Percentiles rank a stretch among this genome's conserved stretches.
Conservation (phyloP, 2,113 vertebrate species). For the Falco punctatus region DNA sequence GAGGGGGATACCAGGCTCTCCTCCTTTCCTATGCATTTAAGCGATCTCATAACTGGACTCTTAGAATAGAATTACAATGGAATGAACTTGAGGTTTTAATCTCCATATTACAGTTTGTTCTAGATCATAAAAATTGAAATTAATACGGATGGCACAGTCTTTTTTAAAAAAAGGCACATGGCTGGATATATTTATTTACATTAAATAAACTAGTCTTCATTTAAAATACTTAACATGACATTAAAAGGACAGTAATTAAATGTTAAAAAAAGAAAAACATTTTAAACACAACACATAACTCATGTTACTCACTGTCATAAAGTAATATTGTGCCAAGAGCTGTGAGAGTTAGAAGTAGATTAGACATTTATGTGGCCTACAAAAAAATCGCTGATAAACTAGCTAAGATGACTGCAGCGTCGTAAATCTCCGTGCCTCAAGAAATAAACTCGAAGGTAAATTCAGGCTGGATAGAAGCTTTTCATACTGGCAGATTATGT, state of each 20-base stretch:
- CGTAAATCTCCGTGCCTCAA: background rate
- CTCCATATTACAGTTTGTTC: background rate
- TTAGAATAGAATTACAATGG: background rate
- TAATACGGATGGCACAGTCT: background rate
- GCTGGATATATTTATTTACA: background rate
- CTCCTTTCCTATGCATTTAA: background rate
- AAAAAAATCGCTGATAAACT: background rate
- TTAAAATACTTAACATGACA: background rate
- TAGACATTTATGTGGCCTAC: background rate
- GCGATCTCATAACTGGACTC: background rate
- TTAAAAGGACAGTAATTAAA: background rate
- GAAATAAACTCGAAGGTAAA: background rate
- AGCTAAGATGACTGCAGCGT: background rate
- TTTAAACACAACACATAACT: constrained; percentile 17
- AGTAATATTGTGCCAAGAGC: background rate
- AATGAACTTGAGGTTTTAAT: background rate
- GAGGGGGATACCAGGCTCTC: background rate
- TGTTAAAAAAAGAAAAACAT: background rate
- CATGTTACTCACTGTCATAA: background rate
- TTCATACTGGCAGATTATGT: background rate
- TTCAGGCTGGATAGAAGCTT: background rate
- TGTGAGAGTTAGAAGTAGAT: background rate
- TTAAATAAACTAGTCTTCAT: background rate
- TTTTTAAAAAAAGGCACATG: background rate
- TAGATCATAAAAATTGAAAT: background rate